phyloP scores from a whole-genome alignment of 2,113 vertebrate genomes.

The Camelus dromedarius region DNA sequence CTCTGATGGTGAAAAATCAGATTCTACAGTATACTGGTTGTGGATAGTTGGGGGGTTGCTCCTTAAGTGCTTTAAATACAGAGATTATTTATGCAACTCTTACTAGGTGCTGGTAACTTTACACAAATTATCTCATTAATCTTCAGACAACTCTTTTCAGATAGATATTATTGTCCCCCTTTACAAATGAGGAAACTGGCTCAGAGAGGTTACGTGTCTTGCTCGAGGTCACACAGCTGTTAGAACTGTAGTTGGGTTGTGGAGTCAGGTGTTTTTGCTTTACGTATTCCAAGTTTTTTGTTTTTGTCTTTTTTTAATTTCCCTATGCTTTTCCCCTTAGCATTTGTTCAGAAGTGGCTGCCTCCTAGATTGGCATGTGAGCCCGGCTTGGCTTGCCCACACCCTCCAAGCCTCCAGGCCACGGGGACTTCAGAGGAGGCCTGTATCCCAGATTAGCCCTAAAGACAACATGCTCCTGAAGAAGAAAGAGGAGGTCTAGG shows the following conservation, averaged over 20 bases:
- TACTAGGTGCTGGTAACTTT: not conserved
- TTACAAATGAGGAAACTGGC: not conserved
- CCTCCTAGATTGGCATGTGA: slow-evolving; percentile 52
- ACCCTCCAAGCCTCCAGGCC: slow-evolving; percentile 46
- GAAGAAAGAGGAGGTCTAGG: slow-evolving; percentile 78
- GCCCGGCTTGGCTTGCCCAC: slow-evolving; percentile 25
- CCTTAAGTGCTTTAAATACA: not conserved
- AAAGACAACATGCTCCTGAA: slow-evolving; percentile 80
- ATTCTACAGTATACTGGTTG: not conserved
- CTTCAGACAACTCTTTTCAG: slow-evolving; percentile 6
- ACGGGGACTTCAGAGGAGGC: slow-evolving; percentile 71
- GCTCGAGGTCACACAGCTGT: not conserved
- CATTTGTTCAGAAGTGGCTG: not conserved
- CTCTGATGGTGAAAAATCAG: not conserved
- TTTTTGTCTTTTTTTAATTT: not conserved
- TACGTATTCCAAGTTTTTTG: not conserved
- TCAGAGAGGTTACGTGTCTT: not conserved
- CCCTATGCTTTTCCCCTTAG: not conserved
- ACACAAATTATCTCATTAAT: not conserved
- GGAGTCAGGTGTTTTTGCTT: not conserved
- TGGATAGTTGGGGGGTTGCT: not conserved
- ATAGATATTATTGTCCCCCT: not conserved
- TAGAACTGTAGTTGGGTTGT: not conserved
- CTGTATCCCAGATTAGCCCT: slow-evolving; percentile 76
- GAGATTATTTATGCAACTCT: not conserved